A percentile compares a stretch with the other conserved stretches of the same genome.
These are phyloP conservation scores for Lutjanus campechanus DNA, from an alignment of 2,797 vertebrate species.

Conservation along the genomic window DNA sequence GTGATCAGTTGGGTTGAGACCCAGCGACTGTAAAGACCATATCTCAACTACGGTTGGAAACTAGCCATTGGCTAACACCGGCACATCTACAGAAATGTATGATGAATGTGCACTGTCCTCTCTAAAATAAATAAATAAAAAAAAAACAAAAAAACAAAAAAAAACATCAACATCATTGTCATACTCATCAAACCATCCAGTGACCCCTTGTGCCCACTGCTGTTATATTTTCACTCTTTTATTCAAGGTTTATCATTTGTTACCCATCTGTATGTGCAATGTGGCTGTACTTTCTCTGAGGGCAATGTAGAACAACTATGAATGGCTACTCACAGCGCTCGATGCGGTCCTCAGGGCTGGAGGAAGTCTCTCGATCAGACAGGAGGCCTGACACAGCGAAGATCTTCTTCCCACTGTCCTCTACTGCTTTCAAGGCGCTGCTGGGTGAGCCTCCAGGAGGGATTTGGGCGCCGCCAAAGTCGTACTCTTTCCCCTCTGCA, in stretches of 20 bases:
- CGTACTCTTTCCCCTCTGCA: constrained; percentile 98
- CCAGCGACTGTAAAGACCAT: neutral
- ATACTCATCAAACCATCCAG: neutral
- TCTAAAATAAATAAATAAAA: too few species aligned
- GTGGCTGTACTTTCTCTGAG: constrained; percentile 4
- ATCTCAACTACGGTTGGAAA: too few species aligned
- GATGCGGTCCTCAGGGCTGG: constrained; percentile 97
- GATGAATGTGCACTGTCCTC: too few species aligned
- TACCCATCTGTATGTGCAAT: constrained; percentile 9
- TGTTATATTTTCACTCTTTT: neutral
- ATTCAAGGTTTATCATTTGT: constrained; percentile 8
- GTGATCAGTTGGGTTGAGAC: neutral
- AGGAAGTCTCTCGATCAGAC: constrained; percentile 97
- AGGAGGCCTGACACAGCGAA: constrained; percentile 98
- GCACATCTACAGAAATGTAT: too few species aligned
- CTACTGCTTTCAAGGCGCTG: constrained; percentile 94
- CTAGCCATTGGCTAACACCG: too few species aligned
- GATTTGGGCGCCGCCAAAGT: constrained; percentile 95
- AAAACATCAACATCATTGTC: neutral
- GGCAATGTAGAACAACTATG: constrained; percentile 24
- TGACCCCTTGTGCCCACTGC: neutral
- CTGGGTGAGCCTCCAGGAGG: constrained; percentile 93
- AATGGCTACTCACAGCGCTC: constrained; percentile 95
- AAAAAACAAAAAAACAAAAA: too few species aligned
- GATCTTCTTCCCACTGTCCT: constrained; percentile 98